Evolutionary conservation across 2,888 invertebrate species (phyloP), one percentile per base, ranked within the genome.

Genomic region (Caenorhabditis sinica): DNA sequence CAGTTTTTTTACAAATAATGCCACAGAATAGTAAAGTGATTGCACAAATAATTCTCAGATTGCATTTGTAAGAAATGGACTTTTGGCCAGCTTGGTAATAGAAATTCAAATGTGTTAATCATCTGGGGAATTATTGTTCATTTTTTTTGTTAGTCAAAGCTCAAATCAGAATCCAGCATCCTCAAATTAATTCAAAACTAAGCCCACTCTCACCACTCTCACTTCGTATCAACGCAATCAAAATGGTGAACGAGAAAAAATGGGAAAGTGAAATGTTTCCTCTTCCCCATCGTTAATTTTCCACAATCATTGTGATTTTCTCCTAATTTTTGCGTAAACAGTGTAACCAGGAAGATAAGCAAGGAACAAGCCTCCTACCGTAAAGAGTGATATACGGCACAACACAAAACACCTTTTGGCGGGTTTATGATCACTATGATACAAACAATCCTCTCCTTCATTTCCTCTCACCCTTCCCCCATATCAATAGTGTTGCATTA

Each of bases 311-410:
- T 20, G 8, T 45, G 61, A 65, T 74, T 61, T 65, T 53, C 74
- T 45, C 15, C 68, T 68, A 60, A 65, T 56, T 68, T 25, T 71
- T 51, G 61, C 69, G 69, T 68, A 69, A 69, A 69, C 61, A 53
- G 79, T 79, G 79, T 79, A 79, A 79, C 79, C 79, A 79, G 79
- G 79, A 79, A 79, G 79, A 45, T 28, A 63, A 28, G 61, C 68
- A 13, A 60, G 68, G 56, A 77, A 71, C 77, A 63, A 51, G 69
- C 36, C 40, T 11, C 15, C 13, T 23, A 28, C 23, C 25, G 25
- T 9, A 33, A 8, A 33, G 4, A 6, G 33, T 75, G 43, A 45
- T 58, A 40, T 43, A 40, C 28, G 68, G 68, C 76, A 76, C 76
- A 76, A 76, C 76, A 76, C 76, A 58, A 72, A 58, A 74, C 74